phyloP scores from a whole-genome alignment of 2,888 invertebrate species.

The Agrotis clavis region DNA sequence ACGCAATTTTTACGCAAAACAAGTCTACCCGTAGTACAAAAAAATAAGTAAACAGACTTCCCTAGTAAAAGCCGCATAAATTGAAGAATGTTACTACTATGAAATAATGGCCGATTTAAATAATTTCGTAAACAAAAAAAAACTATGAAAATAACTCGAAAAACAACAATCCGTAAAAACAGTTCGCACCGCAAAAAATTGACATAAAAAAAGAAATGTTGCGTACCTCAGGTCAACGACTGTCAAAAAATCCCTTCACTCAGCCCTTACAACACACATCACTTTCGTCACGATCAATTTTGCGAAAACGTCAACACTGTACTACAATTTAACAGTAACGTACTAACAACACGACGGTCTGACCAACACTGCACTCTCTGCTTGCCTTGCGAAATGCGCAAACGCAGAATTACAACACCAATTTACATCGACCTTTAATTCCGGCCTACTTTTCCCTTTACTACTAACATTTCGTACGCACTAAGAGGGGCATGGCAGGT shows the following conservation, averaged over 20 bases:
- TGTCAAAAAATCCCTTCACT: constrained; percentile 62
- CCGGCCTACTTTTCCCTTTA: constrained; percentile 23
- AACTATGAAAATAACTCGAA: not conserved
- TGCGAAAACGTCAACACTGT: constrained; percentile 44
- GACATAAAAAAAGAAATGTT: not conserved
- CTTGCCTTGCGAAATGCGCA: constrained; percentile 72
- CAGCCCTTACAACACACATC: constrained; percentile 54
- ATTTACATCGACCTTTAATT: constrained; percentile 55
- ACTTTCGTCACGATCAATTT: constrained; percentile 57
- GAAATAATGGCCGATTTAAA: no score
- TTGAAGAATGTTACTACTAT: no score
- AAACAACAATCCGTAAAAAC: not conserved
- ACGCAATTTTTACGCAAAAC: constrained; percentile 28
- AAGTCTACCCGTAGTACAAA: constrained; percentile 4
- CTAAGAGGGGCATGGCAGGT: constrained; percentile 25
- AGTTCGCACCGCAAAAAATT: not conserved
- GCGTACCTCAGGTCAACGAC: constrained; percentile 51
- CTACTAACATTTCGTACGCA: not conserved
- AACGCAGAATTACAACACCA: constrained; percentile 65
- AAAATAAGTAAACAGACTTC: constrained; percentile 37
- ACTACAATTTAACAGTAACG: constrained; percentile 51
- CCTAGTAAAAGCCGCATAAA: no score
- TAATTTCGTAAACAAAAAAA: constrained; percentile 15
- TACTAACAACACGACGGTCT: constrained; percentile 61
- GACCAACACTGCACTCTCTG: constrained; percentile 67